Percentiles rank a stretch among this genome's conserved stretches.
Evolutionary conservation across 2,113 vertebrate species (phyloP).

Genomic region (Psammodynastes pulverulentus): DNA sequence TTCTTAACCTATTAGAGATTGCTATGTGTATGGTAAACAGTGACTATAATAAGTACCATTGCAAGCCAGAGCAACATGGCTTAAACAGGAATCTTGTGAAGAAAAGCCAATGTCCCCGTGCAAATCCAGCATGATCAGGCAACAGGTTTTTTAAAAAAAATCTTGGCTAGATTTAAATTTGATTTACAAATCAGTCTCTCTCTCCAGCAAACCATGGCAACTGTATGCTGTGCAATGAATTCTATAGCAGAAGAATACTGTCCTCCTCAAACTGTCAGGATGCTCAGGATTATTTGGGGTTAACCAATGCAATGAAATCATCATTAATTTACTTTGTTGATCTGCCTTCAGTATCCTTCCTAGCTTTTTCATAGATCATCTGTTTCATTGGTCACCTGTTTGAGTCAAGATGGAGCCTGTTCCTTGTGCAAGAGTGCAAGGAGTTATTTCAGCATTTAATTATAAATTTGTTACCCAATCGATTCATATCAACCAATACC

Average conservation of each 20-base stretch:
- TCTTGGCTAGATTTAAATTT: not conserved
- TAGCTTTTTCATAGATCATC: not conserved
- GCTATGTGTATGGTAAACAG: not conserved
- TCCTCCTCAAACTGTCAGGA: not conserved
- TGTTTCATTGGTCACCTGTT: not conserved
- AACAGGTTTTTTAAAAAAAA: not conserved
- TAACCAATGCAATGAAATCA: not conserved
- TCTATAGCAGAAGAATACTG: not conserved
- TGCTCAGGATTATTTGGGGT: not conserved
- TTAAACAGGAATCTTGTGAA: not conserved
- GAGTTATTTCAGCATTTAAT: not conserved
- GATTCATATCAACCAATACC: not conserved
- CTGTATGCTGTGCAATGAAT: not conserved
- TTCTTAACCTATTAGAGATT: not conserved
- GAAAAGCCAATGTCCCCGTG: not conserved
- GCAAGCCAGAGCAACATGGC: not conserved
- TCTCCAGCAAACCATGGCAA: not conserved
- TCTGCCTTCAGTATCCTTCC: not conserved
- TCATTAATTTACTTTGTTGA: not conserved
- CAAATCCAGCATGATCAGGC: not conserved
- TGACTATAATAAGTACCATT: not conserved
- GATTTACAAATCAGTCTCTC: not conserved
- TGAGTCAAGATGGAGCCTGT: not conserved
- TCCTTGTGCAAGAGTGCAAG: not conserved
- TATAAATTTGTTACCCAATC: not conserved